Conservation (phyloP, 1,140 invertebrate genomes). For the Drosophila insularis region DNA sequence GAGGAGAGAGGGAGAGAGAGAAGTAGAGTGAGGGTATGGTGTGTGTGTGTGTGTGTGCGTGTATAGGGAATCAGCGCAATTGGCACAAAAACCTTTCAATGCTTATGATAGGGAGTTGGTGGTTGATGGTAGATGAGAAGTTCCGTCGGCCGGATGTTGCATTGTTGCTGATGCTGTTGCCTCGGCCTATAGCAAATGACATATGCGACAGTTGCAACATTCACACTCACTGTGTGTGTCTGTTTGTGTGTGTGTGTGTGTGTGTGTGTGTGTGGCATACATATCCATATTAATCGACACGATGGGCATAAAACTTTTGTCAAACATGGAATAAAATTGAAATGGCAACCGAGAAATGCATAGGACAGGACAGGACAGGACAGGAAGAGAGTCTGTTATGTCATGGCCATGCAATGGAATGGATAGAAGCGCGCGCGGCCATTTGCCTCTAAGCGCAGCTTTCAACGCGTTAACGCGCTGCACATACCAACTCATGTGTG, state of each 20-base stretch:
- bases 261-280: neutral
- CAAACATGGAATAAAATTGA: conserved; percentile 6
- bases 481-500: conserved; percentile 8
- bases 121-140: neutral
- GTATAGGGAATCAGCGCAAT: conserved; percentile 11
- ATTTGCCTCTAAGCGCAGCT: conserved; percentile 23
- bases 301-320: conserved; percentile 14
- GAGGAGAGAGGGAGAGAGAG: neutral
- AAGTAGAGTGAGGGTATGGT: too few relatives aligned
- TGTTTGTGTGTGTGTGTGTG: neutral
- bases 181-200: conserved; percentile 6
- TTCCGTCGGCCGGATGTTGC: conserved; percentile 8
- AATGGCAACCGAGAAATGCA: conserved; percentile 2
- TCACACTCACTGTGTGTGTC: neutral
- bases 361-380: neutral
- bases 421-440: conserved; percentile 6
- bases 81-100: conserved; percentile 10
- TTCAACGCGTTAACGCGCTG: conserved; percentile 18
- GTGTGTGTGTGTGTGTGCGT: neutral
- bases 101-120: neutral
- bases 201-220: conserved; percentile 18
- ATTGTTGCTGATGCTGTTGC: conserved; percentile 8
- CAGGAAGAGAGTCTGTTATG: neutral
- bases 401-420: neutral
- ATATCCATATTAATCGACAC: conserved; percentile 23